Evolutionary conservation across 2,888 invertebrate genomes (phyloP), one percentile per base, ranked within the genome.

Genomic region (Octonoba sinensis): DNA sequence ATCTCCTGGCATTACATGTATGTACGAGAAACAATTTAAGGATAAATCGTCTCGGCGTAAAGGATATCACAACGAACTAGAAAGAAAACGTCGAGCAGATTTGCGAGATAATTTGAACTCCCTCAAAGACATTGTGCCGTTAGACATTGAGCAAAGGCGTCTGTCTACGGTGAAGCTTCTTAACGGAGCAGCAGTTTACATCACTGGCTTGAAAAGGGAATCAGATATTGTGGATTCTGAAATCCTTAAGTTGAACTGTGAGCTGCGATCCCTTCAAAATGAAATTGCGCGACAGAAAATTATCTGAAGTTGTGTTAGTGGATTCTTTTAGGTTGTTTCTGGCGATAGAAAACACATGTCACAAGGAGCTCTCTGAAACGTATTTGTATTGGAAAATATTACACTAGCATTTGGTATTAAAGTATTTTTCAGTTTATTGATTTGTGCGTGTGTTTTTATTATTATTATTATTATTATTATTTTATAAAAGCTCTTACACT

Each of bases 61-160:
- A 54, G 73, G 73, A 1, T 81, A 81, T 56, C 73, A 81, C 22
- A 81, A 81, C 60, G 79, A 81, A 36, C 54, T 81, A 2, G 79
- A 81, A 67, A 46, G 79, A 18, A 81, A 74, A 47, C 27, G 79
- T 12, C 44, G 79, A 47, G 73, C 73, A 13, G 79, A 81, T 62
- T 18, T 81, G n/a, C 62, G 67, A 20, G 62, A 73, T 24, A 67
- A 65, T 36, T 67, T 81, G 11, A 62, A 73, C n/a, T 20, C 46
- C 3, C 24, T 81, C 22, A 73, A 69, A 20, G 59, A 51, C 11
- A 22, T 64, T 1, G 64, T 81, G 3, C 79, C 79, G 0, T 27
- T 3, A 1, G 51, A 57, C 27, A 22, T 18, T 4, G 57, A 69
- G 12, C 56, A 67, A 12, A 67, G 62, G 3, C 66, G 73, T 16